Percentiles rank a stretch among this genome's conserved stretches.
These are phyloP conservation scores for Rafetus swinhoei DNA, from an alignment of 2,113 vertebrate species.

Conservation along the genomic window DNA sequence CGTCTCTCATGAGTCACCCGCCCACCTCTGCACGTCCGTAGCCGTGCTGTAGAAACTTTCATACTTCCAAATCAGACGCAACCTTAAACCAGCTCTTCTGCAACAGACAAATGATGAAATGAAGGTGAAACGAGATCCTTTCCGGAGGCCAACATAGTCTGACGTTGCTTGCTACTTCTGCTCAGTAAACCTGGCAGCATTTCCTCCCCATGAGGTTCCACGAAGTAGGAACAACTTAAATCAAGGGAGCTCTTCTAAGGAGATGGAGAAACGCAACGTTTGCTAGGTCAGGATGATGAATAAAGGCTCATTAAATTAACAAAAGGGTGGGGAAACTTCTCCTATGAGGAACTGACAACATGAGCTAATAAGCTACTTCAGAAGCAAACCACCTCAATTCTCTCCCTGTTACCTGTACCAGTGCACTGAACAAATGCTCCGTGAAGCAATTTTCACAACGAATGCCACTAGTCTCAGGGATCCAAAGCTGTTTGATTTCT, in stretches of 20 bases:
- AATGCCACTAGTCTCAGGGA: too few species aligned
- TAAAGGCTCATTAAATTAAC: background rate
- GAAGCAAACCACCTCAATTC: too few species aligned
- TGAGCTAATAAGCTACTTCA: background rate
- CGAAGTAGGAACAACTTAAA: background rate
- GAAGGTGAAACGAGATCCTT: background rate
- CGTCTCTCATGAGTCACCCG: rapidly evolving
- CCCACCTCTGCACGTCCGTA: background rate
- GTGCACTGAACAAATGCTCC: too few species aligned
- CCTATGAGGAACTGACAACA: background rate
- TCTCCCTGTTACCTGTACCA: too few species aligned
- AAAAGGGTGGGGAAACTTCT: background rate
- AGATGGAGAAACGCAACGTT: background rate
- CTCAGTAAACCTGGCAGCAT: conserved; percentile 48
- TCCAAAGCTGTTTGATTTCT: too few species aligned
- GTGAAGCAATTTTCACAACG: too few species aligned
- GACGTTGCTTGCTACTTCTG: background rate
- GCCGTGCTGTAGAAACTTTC: background rate
- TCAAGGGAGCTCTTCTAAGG: conserved; percentile 21
- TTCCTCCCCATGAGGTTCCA: conserved; percentile 24
- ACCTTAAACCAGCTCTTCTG: rapidly evolving
- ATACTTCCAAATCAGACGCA: rapidly evolving
- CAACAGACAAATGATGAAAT: background rate
- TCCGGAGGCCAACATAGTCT: background rate
- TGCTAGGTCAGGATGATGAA: background rate